Percentiles rank a stretch among this genome's conserved stretches.
These are phyloP conservation scores for Myioborus miniatus DNA, from an alignment of 2,797 vertebrate species.

Conservation along the genomic window DNA sequence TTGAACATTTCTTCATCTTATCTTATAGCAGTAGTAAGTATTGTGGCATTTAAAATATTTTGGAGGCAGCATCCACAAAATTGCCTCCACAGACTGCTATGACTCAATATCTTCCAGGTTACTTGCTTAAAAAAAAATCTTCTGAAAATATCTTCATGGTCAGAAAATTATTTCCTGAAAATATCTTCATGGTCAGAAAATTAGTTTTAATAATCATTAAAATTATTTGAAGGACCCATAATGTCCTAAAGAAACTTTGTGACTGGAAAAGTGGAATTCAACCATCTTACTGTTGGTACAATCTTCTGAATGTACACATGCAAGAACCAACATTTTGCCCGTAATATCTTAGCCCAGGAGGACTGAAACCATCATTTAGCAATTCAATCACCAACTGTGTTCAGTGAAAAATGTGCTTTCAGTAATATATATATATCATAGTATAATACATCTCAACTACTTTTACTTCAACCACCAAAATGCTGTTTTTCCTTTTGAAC, in stretches of 20 bases:
- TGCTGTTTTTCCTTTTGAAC: not conserved
- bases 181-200: not conserved
- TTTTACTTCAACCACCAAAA: not conserved
- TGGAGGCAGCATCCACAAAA: not conserved
- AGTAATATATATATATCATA: not conserved
- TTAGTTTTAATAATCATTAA: not conserved
- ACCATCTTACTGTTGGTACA: fast-evolving
- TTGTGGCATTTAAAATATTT: not conserved
- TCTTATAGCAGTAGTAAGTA: not conserved
- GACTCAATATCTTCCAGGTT: not conserved
- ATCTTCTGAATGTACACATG: fast-evolving
- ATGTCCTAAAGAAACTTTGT: not conserved
- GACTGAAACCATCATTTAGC: not conserved
- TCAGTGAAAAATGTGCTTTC: not conserved
- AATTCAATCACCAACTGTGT: not conserved
- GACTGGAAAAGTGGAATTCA: not conserved
- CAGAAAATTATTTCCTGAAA: not conserved
- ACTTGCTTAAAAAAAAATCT: not conserved
- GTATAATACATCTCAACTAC: not conserved
- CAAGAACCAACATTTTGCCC: not conserved
- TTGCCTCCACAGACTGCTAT: not conserved
- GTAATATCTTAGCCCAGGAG: not conserved
- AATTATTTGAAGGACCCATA: not conserved
- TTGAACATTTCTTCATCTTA: not conserved
- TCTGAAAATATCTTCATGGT: not conserved